These are phyloP conservation scores for Dusona sp. DNA, from an alignment of 2,888 invertebrate species.

Conservation along the genomic window DNA sequence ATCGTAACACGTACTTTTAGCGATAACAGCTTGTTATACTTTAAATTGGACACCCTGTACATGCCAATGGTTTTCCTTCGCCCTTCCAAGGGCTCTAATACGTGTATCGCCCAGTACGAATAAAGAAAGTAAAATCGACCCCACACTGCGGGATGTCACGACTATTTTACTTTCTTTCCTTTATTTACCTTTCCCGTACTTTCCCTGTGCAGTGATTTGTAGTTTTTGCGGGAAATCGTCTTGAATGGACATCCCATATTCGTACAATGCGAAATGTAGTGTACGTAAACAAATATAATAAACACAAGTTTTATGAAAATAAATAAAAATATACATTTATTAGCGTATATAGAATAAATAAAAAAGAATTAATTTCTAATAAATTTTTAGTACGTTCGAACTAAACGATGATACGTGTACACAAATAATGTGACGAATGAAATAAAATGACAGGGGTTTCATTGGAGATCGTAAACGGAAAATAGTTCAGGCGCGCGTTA, in stretches of 20 bases:
- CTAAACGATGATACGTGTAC: not conserved
- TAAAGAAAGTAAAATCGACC: constrained; percentile 25
- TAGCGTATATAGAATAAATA: not conserved
- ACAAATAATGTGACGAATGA: not conserved
- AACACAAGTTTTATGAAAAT: constrained; percentile 7
- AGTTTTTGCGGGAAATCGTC: constrained; percentile 5
- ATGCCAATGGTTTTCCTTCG: not conserved
- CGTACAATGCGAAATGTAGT: constrained; percentile 6
- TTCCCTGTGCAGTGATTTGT: constrained; percentile 20
- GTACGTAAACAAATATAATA: constrained; percentile 26
- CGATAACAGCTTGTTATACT: not conserved
- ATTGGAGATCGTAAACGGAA: not conserved
- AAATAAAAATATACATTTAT: not conserved
- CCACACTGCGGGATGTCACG: constrained; percentile 22
- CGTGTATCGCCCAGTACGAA: constrained; percentile 10
- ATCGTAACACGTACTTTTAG: no score
- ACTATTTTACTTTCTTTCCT: constrained; percentile 37
- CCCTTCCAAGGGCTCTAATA: constrained; percentile 5
- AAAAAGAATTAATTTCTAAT: not conserved
- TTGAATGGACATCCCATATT: constrained; percentile 4
- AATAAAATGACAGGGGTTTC: not conserved
- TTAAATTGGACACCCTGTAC: not conserved
- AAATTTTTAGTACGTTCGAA: not conserved
- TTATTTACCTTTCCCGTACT: constrained; percentile 1
- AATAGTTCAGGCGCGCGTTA: not conserved